Evolutionary conservation across 2,113 vertebrate species (phyloP).

Genomic region (Neodon shergylaensis): DNA sequence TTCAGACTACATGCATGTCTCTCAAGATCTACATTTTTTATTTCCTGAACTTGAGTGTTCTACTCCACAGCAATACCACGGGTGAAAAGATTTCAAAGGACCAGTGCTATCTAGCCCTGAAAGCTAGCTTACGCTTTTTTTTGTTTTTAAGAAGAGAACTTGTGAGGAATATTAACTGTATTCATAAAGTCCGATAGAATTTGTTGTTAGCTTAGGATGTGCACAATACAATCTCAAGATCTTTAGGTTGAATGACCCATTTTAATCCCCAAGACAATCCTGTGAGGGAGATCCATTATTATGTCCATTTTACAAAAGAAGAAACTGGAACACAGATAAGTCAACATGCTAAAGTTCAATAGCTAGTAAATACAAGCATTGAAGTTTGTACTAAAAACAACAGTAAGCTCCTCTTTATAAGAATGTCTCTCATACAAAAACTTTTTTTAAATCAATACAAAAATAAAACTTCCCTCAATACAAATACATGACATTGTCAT

Average conservation of each 20-base stretch:
- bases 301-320: not conserved
- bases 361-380: not conserved
- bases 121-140: not conserved
- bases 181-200: not conserved
- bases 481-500: too few relatives aligned
- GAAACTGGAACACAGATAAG: not conserved
- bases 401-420: not conserved
- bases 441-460: not conserved
- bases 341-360: not conserved
- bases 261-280: not conserved
- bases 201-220: not conserved
- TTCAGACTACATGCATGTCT: not conserved
- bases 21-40: not conserved
- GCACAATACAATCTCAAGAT: not conserved
- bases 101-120: not conserved
- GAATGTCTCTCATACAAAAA: not conserved
- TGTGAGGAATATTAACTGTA: not conserved
- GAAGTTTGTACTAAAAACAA: not conserved
- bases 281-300: not conserved
- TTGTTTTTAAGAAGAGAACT: conserved; percentile 19
- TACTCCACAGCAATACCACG: not conserved
- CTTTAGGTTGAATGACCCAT: not conserved
- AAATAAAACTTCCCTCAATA: not conserved
- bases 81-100: not conserved
- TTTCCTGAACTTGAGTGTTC: not conserved